Conservation (phyloP, 2,113 vertebrate genomes). For the Rhineura floridana region DNA sequence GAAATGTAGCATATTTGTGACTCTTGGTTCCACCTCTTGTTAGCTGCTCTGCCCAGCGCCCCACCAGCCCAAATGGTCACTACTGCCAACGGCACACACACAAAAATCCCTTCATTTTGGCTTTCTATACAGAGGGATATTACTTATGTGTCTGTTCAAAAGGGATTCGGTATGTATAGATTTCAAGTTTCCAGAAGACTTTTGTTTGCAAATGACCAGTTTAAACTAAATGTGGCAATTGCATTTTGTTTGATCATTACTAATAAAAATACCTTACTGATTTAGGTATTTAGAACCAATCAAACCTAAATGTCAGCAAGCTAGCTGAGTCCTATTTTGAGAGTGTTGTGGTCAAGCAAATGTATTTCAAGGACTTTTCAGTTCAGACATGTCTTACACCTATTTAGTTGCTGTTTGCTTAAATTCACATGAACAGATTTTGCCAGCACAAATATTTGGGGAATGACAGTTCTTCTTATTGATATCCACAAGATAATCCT, state of each 20-base stretch:
- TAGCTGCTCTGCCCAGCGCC: too few species aligned
- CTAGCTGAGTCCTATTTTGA: background rate
- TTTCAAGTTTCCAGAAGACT: constrained; percentile 1
- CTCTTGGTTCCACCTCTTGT: too few species aligned
- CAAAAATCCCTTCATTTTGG: too few species aligned
- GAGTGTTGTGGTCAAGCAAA: background rate
- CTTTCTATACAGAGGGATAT: too few species aligned
- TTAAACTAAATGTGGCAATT: background rate
- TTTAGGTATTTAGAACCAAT: background rate
- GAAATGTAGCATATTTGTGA: too few species aligned
- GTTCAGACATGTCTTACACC: constrained; percentile 10
- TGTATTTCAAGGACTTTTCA: constrained; percentile 34
- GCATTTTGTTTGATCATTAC: background rate
- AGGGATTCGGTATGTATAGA: background rate
- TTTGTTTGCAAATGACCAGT: background rate
- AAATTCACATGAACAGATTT: constrained; percentile 32
- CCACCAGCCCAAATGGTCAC: too few species aligned
- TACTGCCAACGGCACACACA: too few species aligned
- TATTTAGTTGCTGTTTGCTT: constrained; percentile 29
- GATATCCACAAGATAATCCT: constrained; percentile 39
- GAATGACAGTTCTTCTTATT: constrained; percentile 37
- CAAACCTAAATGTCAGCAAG: background rate
- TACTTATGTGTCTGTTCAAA: too few species aligned
- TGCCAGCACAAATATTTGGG: constrained; percentile 41
- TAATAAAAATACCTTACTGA: background rate